Conservation (phyloP, 2,113 vertebrate species). For the Elachura formosa region DNA sequence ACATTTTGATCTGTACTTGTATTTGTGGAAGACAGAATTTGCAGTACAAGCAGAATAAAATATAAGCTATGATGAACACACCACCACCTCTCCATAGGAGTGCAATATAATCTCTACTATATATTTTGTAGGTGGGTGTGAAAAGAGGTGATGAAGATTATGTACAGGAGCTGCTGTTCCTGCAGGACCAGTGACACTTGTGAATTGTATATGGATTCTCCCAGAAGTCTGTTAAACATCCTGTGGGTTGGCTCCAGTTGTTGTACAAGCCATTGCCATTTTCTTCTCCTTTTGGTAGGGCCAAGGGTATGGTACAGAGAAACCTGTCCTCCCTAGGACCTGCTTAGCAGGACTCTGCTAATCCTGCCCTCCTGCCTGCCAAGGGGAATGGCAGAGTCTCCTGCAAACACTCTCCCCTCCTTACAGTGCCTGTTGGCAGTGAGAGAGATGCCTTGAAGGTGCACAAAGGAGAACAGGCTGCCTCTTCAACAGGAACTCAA, state of each 20-base stretch:
- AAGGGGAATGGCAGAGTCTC: not conserved
- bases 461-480: not conserved
- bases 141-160: not conserved
- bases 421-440: not conserved
- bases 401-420: not conserved
- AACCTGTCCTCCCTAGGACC: not conserved
- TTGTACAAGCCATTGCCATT: not conserved
- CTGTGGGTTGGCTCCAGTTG: not conserved
- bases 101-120: not conserved
- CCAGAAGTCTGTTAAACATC: not conserved
- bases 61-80: not conserved
- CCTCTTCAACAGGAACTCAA: not conserved
- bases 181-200: not conserved
- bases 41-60: not conserved
- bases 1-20: not conserved
- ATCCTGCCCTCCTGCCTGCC: not conserved
- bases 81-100: not conserved
- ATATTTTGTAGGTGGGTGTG: not conserved
- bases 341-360: not conserved
- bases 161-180: not conserved
- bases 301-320: not conserved
- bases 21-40: not conserved
- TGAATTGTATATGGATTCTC: not conserved
- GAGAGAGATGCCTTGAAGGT: not conserved
- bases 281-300: not conserved